A percentile compares a stretch with the other conserved stretches of the same genome.
phyloP scores from a whole-genome alignment of 2,797 vertebrate species.

The Phaenicophaeus curvirostris region DNA sequence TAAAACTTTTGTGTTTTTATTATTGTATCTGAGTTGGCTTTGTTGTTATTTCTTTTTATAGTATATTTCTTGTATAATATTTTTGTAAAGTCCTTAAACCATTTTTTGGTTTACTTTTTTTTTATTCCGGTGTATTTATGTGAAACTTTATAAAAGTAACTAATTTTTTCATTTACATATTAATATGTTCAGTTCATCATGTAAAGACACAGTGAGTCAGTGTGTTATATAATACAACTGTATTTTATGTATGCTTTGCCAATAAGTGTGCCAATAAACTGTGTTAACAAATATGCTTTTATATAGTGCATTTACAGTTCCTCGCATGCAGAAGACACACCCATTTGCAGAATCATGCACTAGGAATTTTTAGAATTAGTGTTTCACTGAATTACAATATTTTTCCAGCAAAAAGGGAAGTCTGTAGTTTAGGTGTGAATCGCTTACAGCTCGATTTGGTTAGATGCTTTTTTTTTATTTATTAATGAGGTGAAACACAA shows the following conservation, averaged over 20 bases:
- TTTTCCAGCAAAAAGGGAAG: not conserved
- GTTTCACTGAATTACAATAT: not conserved
- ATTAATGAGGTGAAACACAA: not conserved
- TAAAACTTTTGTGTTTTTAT: conserved; percentile 80
- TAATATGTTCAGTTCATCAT: conserved; percentile 91
- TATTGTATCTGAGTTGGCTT: conserved; percentile 81
- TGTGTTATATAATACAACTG: conserved; percentile 94
- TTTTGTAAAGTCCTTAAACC: conserved; percentile 83
- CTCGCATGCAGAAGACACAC: not conserved
- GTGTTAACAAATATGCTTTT: conserved; percentile 84
- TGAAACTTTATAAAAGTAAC: conserved; percentile 94
- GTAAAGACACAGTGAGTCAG: conserved; percentile 95
- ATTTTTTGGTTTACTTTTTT: conserved; percentile 58
- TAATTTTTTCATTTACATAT: conserved; percentile 94
- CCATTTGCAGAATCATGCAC: not conserved
- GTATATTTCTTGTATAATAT: conserved; percentile 89
- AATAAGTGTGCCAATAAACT: conserved; percentile 99
- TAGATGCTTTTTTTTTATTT: not conserved
- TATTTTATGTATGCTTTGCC: conserved; percentile 99
- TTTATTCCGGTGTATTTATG: conserved; percentile 92
- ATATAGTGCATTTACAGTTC: not conserved
- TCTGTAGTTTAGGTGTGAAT: not conserved
- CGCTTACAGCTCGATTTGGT: not conserved
- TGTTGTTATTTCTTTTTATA: conserved; percentile 78
- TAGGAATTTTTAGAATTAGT: not conserved